These are phyloP conservation scores for Machaerirhynchus nigripectus DNA, from an alignment of 2,113 vertebrate genomes.

Conservation along the genomic window DNA sequence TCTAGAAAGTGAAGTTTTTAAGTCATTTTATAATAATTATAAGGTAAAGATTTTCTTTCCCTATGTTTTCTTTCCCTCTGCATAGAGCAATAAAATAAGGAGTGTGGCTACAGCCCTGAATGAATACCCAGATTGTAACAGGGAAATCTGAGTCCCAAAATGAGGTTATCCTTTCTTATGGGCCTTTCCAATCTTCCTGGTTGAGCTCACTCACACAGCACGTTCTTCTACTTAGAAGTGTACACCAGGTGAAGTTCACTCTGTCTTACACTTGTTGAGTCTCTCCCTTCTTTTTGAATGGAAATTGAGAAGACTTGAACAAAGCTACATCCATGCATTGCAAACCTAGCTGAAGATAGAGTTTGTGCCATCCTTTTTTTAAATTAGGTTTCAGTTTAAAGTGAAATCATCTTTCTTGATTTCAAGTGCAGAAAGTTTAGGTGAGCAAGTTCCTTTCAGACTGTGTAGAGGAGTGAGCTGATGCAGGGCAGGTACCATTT, in stretches of 20 bases:
- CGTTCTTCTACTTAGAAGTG: background rate
- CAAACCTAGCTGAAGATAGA: background rate
- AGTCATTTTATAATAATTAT: background rate
- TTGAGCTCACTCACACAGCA: accelerated
- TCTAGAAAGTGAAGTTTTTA: background rate
- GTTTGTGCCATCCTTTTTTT: background rate
- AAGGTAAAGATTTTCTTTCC: background rate
- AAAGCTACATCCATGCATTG: background rate
- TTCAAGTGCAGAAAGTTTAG: background rate
- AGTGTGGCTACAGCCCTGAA: background rate
- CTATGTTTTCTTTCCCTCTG: background rate
- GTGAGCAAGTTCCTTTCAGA: background rate
- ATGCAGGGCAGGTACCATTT: background rate
- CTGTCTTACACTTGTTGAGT: background rate
- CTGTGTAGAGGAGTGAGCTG: background rate
- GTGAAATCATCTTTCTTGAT: background rate
- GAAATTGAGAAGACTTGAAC: background rate
- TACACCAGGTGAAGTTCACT: background rate
- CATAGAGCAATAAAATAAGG: background rate
- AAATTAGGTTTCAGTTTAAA: background rate
- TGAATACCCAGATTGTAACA: too few species aligned
- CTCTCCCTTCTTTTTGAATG: background rate
- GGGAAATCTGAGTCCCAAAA: background rate
- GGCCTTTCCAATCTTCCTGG: background rate
- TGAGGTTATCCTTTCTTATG: background rate